Base-by-base conservation (phyloP, 2,888 invertebrate species). In the Euproctis similis region DNA sequence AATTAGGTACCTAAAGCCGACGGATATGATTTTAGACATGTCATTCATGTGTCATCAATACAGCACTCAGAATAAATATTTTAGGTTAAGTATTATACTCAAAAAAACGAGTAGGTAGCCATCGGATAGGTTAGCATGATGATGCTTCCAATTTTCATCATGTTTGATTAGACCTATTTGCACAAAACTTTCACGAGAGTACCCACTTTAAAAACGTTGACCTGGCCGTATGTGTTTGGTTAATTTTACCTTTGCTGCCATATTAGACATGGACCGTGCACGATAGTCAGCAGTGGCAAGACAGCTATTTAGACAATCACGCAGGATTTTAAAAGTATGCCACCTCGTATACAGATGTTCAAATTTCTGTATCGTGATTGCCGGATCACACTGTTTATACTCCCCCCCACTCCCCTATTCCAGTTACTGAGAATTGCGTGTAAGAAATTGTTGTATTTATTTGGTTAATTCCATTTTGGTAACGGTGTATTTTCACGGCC, bases 171-270 rank as follows among this genome's bases (percentile, higher is more conserved):
- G 57, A 71, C 64, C 62, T 80, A 67, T 78, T 77, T 77, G 69
- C 59, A 68, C 66, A 70, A 58, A 62, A 75, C 80, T 80, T 81
- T 81, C 80, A 68, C 78, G 59, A 64, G 48, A 66, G 63, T 69
- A 63, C 77, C 78, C 77, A 78, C 76, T 78, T 75, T 71, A 70
- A 71, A 80, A 74, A 64, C 75, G 71, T 73, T 76, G 75, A 76
- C 73, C 74, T 66, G 72, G 61, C 68, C 67, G 53, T 58, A 50
- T 65, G 57, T 67, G 66, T 67, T 73, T 67, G 64, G 69, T 60
- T 67, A 68, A 74, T 72, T 74, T 71, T 56, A 59, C 55, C 57
- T 59, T 53, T 52, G 54, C 56, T 59, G 55, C 53, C 39, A 48
- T 59, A 51, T 44, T 56, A 52, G 55, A 52, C 55, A 49, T 43